Evolutionary conservation across 1,140 invertebrate genomes (phyloP).

Genomic region (Pinna nobilis): DNA sequence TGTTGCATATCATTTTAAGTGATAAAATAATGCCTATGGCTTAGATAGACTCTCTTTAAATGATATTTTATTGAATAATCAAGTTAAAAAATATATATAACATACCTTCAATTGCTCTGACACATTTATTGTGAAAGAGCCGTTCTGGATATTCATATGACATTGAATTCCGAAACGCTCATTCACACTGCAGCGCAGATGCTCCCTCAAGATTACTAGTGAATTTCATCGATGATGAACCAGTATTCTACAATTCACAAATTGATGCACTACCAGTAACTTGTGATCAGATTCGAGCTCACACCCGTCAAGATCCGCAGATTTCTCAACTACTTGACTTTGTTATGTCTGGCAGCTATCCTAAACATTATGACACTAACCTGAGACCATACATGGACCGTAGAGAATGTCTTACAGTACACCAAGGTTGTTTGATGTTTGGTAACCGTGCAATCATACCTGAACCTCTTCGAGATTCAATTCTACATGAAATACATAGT

Average conservation of each 20-base stretch:
- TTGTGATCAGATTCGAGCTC: background rate
- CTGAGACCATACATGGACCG: constrained; percentile 28
- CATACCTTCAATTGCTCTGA: constrained; percentile 73
- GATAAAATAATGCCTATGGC: no score
- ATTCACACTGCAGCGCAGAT: constrained; percentile 34
- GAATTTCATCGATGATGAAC: background rate
- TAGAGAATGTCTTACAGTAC: constrained; percentile 21
- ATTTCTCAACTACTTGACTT: background rate
- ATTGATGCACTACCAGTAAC: constrained; percentile 24
- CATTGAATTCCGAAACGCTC: constrained; percentile 26
- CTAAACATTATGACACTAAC: background rate
- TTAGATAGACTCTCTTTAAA: no score
- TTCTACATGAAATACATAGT: constrained; percentile 74
- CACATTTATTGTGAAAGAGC: no score
- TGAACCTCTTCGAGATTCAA: constrained; percentile 62
- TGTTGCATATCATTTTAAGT: no score
- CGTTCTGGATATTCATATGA: constrained; percentile 27
- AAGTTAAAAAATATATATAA: no score
- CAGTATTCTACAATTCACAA: constrained; percentile 3
- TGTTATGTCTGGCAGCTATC: background rate
- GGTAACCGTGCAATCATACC: constrained; percentile 69
- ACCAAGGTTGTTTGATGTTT: constrained; percentile 44
- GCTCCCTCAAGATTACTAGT: constrained; percentile 25
- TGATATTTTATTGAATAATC: no score
- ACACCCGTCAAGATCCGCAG: constrained; percentile 2